A percentile compares a stretch with the other conserved stretches of the same genome.
These are phyloP conservation scores for Spinibarbus caldwelli DNA, from an alignment of 2,797 vertebrate species.

Conservation along the genomic window DNA sequence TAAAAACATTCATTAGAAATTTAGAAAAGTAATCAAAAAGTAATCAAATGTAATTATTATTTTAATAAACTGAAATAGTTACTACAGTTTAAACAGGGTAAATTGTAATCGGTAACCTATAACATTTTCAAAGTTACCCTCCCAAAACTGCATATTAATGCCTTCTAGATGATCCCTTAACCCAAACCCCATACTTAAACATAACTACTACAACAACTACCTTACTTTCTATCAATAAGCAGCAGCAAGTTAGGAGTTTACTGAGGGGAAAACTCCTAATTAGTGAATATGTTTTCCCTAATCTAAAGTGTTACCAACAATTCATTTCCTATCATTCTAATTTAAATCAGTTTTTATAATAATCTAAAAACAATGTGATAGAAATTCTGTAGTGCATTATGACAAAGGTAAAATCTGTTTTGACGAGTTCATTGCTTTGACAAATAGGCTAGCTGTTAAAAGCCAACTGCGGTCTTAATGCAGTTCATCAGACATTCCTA, in stretches of 20 bases:
- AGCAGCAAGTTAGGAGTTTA: neutral
- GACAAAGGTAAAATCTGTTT: neutral
- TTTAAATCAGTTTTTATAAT: neutral
- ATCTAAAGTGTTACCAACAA: neutral
- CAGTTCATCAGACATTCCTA: neutral
- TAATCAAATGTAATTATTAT: too few species aligned
- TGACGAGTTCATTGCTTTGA: too few species aligned
- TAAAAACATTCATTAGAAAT: too few species aligned
- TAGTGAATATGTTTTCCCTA: too few species aligned
- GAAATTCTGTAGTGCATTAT: too few species aligned
- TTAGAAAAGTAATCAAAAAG: too few species aligned
- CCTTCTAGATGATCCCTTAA: neutral
- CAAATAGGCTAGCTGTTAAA: too few species aligned
- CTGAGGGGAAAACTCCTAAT: neutral
- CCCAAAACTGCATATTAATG: too few species aligned
- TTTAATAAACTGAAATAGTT: too few species aligned
- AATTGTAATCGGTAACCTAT: too few species aligned
- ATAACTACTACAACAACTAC: neutral
- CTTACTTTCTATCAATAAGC: neutral
- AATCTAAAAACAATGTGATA: neutral
- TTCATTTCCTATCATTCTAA: neutral
- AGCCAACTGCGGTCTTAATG: neutral
- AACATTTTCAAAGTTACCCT: too few species aligned
- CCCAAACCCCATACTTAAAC: neutral
- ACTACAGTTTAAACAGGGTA: too few species aligned